Evolutionary conservation across 2,888 invertebrate genomes (phyloP), one percentile per base, ranked within the genome.

Genomic region (Ophonus ardosiacus): DNA sequence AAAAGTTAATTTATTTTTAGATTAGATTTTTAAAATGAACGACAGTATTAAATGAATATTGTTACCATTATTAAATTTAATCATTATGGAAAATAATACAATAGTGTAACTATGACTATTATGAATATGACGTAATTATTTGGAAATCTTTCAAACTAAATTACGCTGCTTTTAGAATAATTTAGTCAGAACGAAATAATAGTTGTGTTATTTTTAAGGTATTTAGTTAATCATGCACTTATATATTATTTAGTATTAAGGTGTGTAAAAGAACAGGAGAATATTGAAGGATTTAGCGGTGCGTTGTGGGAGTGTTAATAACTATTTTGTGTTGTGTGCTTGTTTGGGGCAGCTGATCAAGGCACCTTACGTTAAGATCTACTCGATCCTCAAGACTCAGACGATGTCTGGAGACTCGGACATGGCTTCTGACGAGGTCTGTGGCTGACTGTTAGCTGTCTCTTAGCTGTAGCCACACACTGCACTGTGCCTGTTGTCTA

Each of bases 331-430:
- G 89, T 89, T 85, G 82, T 86, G 80, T 88, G 90, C 89, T 81
- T 81, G 78, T 63, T 65, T 87, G 87, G 89, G 92, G 93, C 94
- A 98, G 97, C 96, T 97, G 93, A 96, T 98, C 95, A 98, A 97
- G 96, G 97, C 97, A 93, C 97, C 97, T 91, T 97, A 97, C 94
- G 96, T 96, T 94, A 97, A 97, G 95, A 96, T 97, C 94, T 97
- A 97, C 96, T 97, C 95, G 94, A 97, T 97, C 93, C 96, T 97
- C 95, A 97, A 97, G 96, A 97, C 96, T 93, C 96, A 96, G 93
- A 96, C 95, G 91, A 93, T 95, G 93, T 95, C 95, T 89, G 94
- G 94, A 91, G 95, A 95, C 92, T 93, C 95, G 90, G 94, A 94
- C 92, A 90, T 91, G 88, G 91, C 91, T 90, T 89, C 89, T 89